A percentile compares a stretch with the other conserved stretches of the same genome.
Conservation (phyloP, 2,888 invertebrate genomes). For the Blastobasis lacticolella region DNA sequence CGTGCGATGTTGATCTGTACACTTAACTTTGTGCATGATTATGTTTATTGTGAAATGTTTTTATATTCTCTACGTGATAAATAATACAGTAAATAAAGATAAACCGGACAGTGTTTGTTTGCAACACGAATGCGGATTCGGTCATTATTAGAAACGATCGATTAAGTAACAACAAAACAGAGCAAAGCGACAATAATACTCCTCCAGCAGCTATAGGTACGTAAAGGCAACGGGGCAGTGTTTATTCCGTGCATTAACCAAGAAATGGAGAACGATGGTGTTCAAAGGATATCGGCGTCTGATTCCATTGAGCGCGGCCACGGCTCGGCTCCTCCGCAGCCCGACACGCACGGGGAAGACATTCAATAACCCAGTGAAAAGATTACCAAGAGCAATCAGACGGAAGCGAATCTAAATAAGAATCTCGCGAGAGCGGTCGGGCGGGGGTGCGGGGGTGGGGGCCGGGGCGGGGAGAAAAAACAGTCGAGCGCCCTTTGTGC, state of each 20-base stretch:
- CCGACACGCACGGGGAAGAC: slow-evolving; percentile 68
- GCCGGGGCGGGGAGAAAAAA: slow-evolving; percentile 54
- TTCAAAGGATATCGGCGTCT: slow-evolving; percentile 44
- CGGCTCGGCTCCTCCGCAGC: slow-evolving; percentile 40
- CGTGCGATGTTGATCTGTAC: too few species aligned
- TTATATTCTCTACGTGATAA: too few species aligned
- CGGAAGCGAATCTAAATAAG: slow-evolving; percentile 75
- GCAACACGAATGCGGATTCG: too few species aligned
- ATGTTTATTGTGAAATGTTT: too few species aligned
- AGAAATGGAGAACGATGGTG: slow-evolving; percentile 36
- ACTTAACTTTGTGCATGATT: too few species aligned
- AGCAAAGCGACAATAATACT: too few species aligned
- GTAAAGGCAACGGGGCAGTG: slow-evolving; percentile 37
- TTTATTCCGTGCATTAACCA: slow-evolving; percentile 39
- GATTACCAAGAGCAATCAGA: slow-evolving; percentile 74
- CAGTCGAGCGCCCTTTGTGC: slow-evolving; percentile 58
- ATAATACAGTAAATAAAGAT: too few species aligned
- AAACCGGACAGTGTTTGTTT: too few species aligned
- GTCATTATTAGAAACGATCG: too few species aligned
- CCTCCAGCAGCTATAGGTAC: slow-evolving; percentile 22
- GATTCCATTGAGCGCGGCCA: slow-evolving; percentile 42
- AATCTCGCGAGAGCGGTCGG: slow-evolving; percentile 70
- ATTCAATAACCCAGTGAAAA: slow-evolving; percentile 74
- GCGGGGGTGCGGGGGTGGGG: slow-evolving; percentile 38
- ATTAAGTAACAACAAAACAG: too few species aligned